phyloP scores from a whole-genome alignment of 64 coral and sea anemone species.

The Actinia tenebrosa region DNA sequence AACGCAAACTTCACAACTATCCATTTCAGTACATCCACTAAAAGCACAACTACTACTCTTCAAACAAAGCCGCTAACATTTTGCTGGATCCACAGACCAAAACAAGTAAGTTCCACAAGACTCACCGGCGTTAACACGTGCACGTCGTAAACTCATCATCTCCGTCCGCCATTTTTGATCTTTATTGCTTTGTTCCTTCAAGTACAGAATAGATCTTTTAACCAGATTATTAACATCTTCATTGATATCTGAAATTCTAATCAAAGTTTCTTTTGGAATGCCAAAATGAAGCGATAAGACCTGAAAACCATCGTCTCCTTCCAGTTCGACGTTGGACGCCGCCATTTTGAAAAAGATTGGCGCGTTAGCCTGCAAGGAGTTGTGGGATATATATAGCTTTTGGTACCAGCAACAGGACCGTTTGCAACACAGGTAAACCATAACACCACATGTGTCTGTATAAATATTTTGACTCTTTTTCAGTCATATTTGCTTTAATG shows the following conservation, averaged over 20 bases:
- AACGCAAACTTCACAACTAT: too few species aligned
- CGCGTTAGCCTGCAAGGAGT: constrained; percentile 20
- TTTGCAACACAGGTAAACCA: not conserved
- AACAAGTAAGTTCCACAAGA: not conserved
- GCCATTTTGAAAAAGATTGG: constrained; percentile 77
- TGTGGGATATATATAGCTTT: not conserved
- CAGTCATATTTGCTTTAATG: too few species aligned
- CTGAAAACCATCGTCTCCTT: constrained; percentile 40
- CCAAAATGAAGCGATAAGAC: constrained; percentile 48
- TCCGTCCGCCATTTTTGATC: constrained; percentile 63
- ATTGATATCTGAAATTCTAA: constrained; percentile 35
- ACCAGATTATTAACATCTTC: constrained; percentile 50
- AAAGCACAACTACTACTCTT: too few species aligned
- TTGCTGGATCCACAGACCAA: not conserved
- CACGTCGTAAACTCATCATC: constrained; percentile 75
- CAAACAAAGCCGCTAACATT: too few species aligned
- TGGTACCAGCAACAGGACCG: not conserved
- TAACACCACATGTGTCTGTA: not conserved
- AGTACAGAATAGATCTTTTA: constrained; percentile 29
- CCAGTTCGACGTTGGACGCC: constrained; percentile 25
- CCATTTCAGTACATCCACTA: not conserved
- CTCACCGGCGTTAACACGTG: constrained; percentile 96
- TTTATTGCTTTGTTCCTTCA: constrained; percentile 37
- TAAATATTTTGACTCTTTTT: too few species aligned
- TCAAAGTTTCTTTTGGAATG: constrained; percentile 50